Base-by-base conservation (phyloP, 1,140 invertebrate genomes). In the Bombus huntii region DNA sequence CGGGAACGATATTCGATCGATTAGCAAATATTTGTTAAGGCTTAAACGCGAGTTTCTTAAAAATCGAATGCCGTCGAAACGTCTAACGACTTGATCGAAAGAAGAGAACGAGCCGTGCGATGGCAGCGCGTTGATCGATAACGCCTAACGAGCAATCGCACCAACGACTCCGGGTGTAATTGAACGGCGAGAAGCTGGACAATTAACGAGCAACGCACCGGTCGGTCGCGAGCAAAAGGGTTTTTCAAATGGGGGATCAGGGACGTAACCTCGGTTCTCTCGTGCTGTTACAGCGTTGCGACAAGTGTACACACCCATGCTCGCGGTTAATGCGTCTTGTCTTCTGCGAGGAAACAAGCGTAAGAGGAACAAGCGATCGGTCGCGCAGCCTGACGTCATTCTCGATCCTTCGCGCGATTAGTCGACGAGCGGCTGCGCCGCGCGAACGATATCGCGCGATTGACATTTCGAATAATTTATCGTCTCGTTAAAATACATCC, bases 391-490 rank as follows among this genome's bases (percentile, higher is more conserved):
- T 89, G 79, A 89, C 85, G 84, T 89, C 79, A 89, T 89, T 70
- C 57, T 53, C 75, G 84, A 89, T 89, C 88, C 80, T 85, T 80
- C 68, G 65, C 39, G 6, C 65, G 83, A 89, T 86, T 83, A 68
- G 68, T 65, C 65, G 42, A 74, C 68, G 59, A 44, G 18, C 31
- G 39, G 42, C 68, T 9, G 15, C 42, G 57, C 73, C 31, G 68
- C 47, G 44, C 82, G 81, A 79, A 66, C 82, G 81, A 80, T 72
- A 83, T 77, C 73, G 34, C 81, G 74, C 87, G 81, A 86, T 86
- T 89, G 87, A 89, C 88, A 89, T 89, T 89, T 83, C 59, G 74
- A 77, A 89, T 83, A 89, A 89, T 89, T 89, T 86, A 89, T 89
- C 59, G 75, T 65, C 84, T 62, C 28, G 75, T 89, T 87, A 83